phyloP scores from a whole-genome alignment of 2,888 invertebrate species.

The Lacanobia wlatinum region DNA sequence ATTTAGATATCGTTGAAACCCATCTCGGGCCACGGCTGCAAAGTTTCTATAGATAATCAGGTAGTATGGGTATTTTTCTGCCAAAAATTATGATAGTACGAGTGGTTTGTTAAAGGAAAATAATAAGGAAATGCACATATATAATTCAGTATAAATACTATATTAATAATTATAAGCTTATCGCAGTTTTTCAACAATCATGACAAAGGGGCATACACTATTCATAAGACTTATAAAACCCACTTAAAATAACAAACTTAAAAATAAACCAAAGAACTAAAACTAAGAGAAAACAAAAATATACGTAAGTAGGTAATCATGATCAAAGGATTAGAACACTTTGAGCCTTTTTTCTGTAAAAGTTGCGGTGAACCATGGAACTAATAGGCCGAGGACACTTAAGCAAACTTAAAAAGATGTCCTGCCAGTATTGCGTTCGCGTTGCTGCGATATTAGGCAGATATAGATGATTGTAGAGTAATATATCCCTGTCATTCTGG shows the following conservation, averaged over 20 bases:
- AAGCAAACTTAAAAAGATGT: not conserved
- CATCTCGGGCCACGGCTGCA: too few species aligned
- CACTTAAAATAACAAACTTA: conserved; percentile 1
- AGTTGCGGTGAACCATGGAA: not conserved
- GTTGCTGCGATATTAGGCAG: too few species aligned
- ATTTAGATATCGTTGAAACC: too few species aligned
- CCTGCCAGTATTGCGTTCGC: too few species aligned
- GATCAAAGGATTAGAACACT: not conserved
- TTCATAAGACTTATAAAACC: not conserved
- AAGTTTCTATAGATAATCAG: too few species aligned
- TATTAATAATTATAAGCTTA: not conserved
- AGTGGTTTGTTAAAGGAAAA: not conserved
- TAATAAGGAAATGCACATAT: not conserved
- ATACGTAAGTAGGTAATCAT: not conserved
- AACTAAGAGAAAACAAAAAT: not conserved
- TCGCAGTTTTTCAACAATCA: not conserved
- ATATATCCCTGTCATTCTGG: too few species aligned
- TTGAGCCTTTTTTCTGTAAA: not conserved
- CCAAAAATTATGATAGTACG: not conserved
- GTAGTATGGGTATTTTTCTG: too few species aligned
- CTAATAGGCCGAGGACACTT: not conserved
- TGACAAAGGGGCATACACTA: not conserved
- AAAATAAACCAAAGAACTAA: not conserved
- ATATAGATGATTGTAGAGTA: too few species aligned
- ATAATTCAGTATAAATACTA: not conserved